Base-by-base conservation (phyloP, 2,888 invertebrate genomes). In the Hermaeophaga mercurialis region DNA sequence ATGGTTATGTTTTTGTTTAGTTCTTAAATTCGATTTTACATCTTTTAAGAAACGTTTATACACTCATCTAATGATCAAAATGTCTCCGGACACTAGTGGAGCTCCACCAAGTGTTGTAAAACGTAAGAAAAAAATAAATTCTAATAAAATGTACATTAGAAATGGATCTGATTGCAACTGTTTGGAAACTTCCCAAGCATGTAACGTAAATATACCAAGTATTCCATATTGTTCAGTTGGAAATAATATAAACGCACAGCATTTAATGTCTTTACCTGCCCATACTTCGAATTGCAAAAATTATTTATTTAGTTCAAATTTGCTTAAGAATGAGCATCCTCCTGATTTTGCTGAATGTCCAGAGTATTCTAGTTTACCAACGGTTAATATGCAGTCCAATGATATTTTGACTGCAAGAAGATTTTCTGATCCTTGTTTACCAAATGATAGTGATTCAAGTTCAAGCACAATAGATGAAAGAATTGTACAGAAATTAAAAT, bases 361-460 rank as follows among this genome's bases (percentile, higher is more conserved):
- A 28, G 80, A 82, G 61, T 83, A 80, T 60, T 82, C 88, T 41
- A 90, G 90, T 72, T 74, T 90, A 58, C 90, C 90, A 18, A 87
- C 89, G 0, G 85, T 84, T 54, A 85, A 87, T 41, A 84, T 86
- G 57, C 85, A 85, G 59, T 69, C 77, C 33, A 79, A 77, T 0
- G 80, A 80, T 59, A 70, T 68, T 8, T 62, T 64, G 15, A 82
- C 82, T 64, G 78, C 80, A 41, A 80, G 87, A 56, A 80, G 87
- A 66, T 87, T 81, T 64, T 88, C 87, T 56, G 88, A 88, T 73
- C 88, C 88, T 3, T 87, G 88, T 60, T 75, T 87, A 68, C 80
- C 63, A 58, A 80, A 68, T 57, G 78, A 70, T 52, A 75, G 75
- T 63, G 79, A 80, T 47, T 73, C 73, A 2, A 72, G 74, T 54